Conservation (phyloP, 2,113 vertebrate genomes). For the Erpornis zantholeuca region DNA sequence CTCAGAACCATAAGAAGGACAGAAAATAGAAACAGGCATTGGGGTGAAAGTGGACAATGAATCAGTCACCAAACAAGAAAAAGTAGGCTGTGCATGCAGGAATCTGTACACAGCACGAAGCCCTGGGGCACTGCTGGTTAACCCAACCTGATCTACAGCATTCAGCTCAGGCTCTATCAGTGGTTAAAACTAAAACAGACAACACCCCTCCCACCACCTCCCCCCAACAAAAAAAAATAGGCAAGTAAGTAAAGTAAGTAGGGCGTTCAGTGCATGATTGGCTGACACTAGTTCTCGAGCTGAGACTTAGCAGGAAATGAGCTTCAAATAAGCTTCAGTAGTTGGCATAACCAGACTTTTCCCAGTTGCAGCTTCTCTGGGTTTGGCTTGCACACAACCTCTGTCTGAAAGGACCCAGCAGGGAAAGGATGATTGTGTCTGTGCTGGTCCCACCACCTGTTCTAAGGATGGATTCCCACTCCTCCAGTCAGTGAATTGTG, state of each 20-base stretch:
- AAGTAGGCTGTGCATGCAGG: background rate
- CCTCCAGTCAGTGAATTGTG: background rate
- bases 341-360: background rate
- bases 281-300: background rate
- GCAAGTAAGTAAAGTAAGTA: background rate
- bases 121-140: background rate
- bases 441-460: background rate
- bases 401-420: background rate
- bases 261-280: background rate
- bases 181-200: background rate
- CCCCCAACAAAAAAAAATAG: background rate
- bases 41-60: background rate
- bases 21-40: background rate
- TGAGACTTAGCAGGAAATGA: background rate
- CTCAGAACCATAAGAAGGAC: background rate
- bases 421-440: background rate
- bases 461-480: background rate
- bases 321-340: background rate
- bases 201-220: background rate
- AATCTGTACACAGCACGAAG: background rate
- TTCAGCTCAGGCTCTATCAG: background rate
- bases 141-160: constrained; percentile 38
- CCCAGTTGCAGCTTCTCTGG: background rate
- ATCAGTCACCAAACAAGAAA: background rate
- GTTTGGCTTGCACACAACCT: background rate